phyloP scores from a whole-genome alignment of 2,797 vertebrate genomes.

The Scarus forsteni region DNA sequence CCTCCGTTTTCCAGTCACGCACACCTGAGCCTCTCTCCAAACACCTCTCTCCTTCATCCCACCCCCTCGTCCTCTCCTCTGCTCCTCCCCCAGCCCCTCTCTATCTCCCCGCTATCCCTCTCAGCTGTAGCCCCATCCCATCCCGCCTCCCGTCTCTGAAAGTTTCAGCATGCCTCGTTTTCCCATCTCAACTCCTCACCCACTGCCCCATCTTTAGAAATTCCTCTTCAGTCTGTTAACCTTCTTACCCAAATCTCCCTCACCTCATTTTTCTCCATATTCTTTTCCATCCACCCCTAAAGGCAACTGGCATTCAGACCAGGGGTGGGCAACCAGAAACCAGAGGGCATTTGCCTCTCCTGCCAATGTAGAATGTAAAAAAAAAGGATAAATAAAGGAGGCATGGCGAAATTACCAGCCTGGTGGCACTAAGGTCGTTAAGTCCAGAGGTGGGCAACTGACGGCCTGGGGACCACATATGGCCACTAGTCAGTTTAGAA shows the following conservation, averaged over 20 bases:
- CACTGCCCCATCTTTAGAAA: not conserved
- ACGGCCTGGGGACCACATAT: no score
- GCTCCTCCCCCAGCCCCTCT: constrained; percentile 31
- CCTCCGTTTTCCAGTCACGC: constrained; percentile 83
- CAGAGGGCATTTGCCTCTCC: no score
- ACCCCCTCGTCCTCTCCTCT: constrained; percentile 27
- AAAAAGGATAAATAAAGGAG: no score
- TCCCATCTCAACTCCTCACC: not conserved
- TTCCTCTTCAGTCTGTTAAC: not conserved
- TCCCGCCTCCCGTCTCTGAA: not conserved
- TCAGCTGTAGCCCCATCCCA: not conserved
- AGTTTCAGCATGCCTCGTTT: not conserved
- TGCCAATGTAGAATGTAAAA: no score
- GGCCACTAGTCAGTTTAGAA: no score
- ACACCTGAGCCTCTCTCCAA: constrained; percentile 77
- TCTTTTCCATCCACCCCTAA: not conserved
- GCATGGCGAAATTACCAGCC: no score
- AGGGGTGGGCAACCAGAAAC: no score
- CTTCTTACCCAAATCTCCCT: not conserved
- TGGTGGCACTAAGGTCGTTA: no score
- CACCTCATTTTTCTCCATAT: no score
- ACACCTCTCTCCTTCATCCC: constrained; percentile 66
- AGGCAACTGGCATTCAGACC: no score
- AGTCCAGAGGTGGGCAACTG: no score
- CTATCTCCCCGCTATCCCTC: not conserved